These are phyloP conservation scores for cat (Felis catus) DNA, from an alignment of 2,113 vertebrate genomes.

Conservation along the genomic window F.catus_Fca126_mat1.0 CM031424.1:47439001-47439500, in stretches of 20 bases:
- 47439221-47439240: neutral
- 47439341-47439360: neutral
- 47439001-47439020: neutral
- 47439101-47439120: neutral
- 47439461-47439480: neutral
- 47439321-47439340: neutral
- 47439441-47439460: neutral
- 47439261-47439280: neutral
- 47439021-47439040: neutral
- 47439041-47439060: neutral
- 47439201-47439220: neutral
- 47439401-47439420: neutral
- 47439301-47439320: neutral
- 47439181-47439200: slow-evolving; percentile 40
- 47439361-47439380: neutral
- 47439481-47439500: neutral
- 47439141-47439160: neutral
- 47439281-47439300: neutral
- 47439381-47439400: neutral
- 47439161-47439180: neutral
- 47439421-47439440: neutral
- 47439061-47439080: neutral
- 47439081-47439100: neutral
- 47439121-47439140: neutral
- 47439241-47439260: neutral